Conservation (phyloP, 2,113 vertebrate species). For the Equus quagga region DNA sequence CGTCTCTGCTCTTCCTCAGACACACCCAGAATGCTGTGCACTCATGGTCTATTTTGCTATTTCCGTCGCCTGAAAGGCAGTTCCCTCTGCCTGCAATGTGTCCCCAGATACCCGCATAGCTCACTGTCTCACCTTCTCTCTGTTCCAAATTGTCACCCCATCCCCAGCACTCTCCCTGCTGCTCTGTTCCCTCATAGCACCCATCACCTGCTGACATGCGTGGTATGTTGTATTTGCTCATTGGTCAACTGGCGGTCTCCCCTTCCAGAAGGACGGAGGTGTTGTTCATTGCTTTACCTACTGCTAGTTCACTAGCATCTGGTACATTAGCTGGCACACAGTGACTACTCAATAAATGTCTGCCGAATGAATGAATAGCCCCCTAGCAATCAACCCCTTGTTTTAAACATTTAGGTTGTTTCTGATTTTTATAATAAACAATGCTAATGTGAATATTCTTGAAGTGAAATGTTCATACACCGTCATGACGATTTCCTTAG, state of each 20-base stretch:
- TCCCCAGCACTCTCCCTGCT: rapidly evolving
- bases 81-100: background rate
- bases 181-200: background rate
- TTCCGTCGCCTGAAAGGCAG: background rate
- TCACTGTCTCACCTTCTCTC: background rate
- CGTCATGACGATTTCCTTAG: background rate
- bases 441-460: background rate
- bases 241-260: background rate
- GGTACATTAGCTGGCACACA: background rate
- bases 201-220: background rate
- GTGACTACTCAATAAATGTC: background rate
- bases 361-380: background rate
- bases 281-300: background rate
- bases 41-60: background rate
- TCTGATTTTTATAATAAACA: background rate
- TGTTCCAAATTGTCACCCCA: background rate
- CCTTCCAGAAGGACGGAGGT: background rate
- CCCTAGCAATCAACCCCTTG: background rate
- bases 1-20: background rate
- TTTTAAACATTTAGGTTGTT: background rate
- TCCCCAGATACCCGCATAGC: background rate
- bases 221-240: background rate
- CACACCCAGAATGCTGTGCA: background rate
- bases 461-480: background rate
- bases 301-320: background rate